Evolutionary conservation across 2,113 vertebrate genomes (phyloP).

Genomic region (Microcebus murinus): DNA sequence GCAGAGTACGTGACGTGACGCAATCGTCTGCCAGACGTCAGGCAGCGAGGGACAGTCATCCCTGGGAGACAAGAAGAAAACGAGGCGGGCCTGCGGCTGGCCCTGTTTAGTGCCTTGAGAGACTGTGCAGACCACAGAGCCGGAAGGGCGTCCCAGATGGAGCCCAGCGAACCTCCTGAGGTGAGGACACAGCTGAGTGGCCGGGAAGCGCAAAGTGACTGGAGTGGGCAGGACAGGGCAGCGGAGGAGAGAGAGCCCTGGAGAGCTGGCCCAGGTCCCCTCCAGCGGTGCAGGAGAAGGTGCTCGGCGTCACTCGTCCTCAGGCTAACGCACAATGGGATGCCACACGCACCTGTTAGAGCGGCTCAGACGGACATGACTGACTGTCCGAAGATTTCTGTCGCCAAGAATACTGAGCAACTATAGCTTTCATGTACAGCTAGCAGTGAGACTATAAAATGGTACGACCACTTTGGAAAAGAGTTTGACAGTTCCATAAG

Average conservation of each 20-base stretch:
- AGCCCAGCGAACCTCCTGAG: neutral
- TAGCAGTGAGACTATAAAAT: neutral
- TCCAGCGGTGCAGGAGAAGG: neutral
- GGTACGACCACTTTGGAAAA: neutral
- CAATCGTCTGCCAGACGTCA: neutral
- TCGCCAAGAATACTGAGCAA: neutral
- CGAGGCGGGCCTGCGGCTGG: neutral
- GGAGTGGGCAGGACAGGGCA: neutral
- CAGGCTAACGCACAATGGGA: neutral
- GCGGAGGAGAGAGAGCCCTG: neutral
- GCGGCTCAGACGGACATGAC: neutral
- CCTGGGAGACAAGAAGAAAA: neutral
- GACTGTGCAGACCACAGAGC: neutral
- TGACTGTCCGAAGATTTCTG: neutral
- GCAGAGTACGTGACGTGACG: neutral
- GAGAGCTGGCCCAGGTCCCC: fast-evolving
- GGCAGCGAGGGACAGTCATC: neutral
- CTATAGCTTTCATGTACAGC: neutral
- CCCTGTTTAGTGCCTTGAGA: neutral
- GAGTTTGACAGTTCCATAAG: neutral
- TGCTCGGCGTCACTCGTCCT: neutral
- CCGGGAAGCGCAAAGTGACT: neutral
- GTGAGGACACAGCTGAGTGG: too few relatives aligned
- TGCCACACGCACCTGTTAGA: neutral
- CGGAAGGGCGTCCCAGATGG: neutral